Percentiles rank a stretch among this genome's conserved stretches.
Evolutionary conservation across 2,888 invertebrate species (phyloP).

Genomic region (Crepidodera aurea): DNA sequence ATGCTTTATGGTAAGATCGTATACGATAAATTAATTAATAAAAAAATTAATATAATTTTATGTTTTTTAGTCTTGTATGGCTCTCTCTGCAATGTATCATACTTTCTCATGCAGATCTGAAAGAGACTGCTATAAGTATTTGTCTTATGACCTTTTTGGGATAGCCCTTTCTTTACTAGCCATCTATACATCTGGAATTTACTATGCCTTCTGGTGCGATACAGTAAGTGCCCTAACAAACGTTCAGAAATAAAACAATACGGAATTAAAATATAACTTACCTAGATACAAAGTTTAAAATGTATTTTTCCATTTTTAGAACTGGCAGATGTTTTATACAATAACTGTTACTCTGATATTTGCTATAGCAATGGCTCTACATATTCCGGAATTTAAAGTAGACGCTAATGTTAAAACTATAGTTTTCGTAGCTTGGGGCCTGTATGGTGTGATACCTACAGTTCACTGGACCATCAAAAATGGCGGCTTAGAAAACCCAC

Average conservation of each 20-base stretch:
- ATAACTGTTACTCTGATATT: slow-evolving; percentile 84
- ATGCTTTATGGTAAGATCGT: slow-evolving; percentile 80
- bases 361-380: slow-evolving; percentile 79
- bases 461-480: slow-evolving; percentile 89
- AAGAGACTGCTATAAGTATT: slow-evolving; percentile 82
- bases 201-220: slow-evolving; percentile 97
- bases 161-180: slow-evolving; percentile 92
- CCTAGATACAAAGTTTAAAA: no score
- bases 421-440: slow-evolving; percentile 86
- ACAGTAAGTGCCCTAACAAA: slow-evolving; percentile 77
- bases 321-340: slow-evolving; percentile 82
- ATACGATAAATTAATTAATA: no score
- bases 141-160: slow-evolving; percentile 91
- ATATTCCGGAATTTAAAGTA: slow-evolving; percentile 77
- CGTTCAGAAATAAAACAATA: background rate
- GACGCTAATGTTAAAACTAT: slow-evolving; percentile 77
- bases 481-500: slow-evolving; percentile 86
- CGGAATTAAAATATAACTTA: no score
- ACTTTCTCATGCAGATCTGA: slow-evolving; percentile 94
- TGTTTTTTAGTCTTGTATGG: slow-evolving; percentile 85
- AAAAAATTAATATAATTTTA: no score
- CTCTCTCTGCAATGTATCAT: slow-evolving; percentile 90
- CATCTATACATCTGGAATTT: slow-evolving; percentile 94
- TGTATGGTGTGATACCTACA: slow-evolving; percentile 90
- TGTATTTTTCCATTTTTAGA: slow-evolving; percentile 70